Conservation (phyloP, 2,888 invertebrate genomes). For the Brachylomia viminalis region DNA sequence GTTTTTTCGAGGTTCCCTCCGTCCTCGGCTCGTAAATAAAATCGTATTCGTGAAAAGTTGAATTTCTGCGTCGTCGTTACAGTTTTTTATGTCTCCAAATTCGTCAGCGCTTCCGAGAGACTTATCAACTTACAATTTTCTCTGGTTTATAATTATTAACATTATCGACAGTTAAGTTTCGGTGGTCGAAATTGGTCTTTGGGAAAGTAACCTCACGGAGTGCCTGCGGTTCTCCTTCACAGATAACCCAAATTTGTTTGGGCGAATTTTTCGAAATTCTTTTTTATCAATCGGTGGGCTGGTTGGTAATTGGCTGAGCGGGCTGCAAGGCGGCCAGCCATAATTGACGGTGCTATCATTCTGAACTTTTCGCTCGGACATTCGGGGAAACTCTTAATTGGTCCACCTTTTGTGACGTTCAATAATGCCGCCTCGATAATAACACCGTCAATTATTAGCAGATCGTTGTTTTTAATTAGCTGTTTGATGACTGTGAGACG, state of each 20-base stretch:
- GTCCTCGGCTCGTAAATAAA: conserved; percentile 82
- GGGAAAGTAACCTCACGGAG: conserved; percentile 75
- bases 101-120: conserved; percentile 64
- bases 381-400: conserved; percentile 90
- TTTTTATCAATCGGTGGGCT: conserved; percentile 87
- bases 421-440: conserved; percentile 88
- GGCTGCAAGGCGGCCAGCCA: conserved; percentile 81
- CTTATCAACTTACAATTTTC: conserved; percentile 77
- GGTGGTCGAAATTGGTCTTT: conserved; percentile 77
- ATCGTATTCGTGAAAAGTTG: conserved; percentile 81
- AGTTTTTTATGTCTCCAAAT: conserved; percentile 74
- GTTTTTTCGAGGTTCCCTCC: conserved; percentile 83
- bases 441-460: conserved; percentile 87
- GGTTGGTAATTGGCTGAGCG: conserved; percentile 86
- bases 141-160: conserved; percentile 82
- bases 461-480: conserved; percentile 87
- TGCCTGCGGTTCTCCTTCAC: conserved; percentile 76
- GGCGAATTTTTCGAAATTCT: conserved; percentile 86
- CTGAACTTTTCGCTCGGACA: conserved; percentile 86
- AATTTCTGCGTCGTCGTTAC: conserved; percentile 76
- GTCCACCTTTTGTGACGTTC: conserved; percentile 88
- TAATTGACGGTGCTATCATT: conserved; percentile 89
- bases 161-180: conserved; percentile 79
- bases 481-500: conserved; percentile 73
- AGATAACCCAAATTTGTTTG: conserved; percentile 88